Evolutionary conservation across 2,888 invertebrate genomes (phyloP).

Genomic region (Nomada fucata): DNA sequence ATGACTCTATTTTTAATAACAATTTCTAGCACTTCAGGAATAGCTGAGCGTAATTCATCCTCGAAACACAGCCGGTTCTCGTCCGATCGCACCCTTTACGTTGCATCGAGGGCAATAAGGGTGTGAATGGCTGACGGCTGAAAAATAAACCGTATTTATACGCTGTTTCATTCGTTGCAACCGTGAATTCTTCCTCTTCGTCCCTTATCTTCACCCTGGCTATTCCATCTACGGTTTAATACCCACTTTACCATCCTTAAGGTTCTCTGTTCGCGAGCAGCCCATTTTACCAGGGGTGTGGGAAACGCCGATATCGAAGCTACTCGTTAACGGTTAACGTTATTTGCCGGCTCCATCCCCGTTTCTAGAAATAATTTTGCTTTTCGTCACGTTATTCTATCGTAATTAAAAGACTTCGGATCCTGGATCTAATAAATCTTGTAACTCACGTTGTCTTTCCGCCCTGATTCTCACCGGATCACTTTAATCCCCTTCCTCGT

Average conservation of each 20-base stretch:
- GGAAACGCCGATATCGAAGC: conserved; percentile 47
- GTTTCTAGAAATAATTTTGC: conserved; percentile 38
- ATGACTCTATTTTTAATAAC: background rate
- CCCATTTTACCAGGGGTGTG: conserved; percentile 24
- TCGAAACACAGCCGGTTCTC: conserved; percentile 4
- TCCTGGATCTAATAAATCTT: conserved; percentile 60
- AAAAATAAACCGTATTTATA: conserved; percentile 53
- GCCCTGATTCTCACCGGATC: conserved; percentile 63
- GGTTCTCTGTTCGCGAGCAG: conserved; percentile 15
- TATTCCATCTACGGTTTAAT: conserved; percentile 54
- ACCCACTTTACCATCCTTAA: conserved; percentile 48
- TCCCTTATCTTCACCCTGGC: conserved; percentile 38
- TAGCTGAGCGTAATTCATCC: conserved; percentile 30
- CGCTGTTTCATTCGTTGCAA: conserved; percentile 35
- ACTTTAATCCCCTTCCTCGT: conserved; percentile 52
- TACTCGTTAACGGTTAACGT: conserved; percentile 51
- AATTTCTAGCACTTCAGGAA: conserved; percentile 5
- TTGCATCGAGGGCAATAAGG: conserved; percentile 35
- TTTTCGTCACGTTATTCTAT: conserved; percentile 45
- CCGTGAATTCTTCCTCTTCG: conserved; percentile 17
- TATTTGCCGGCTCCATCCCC: conserved; percentile 11
- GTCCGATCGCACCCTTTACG: conserved; percentile 1
- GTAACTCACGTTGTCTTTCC: conserved; percentile 61
- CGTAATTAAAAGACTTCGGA: conserved; percentile 61
- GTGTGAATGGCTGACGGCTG: conserved; percentile 34